These are phyloP conservation scores for Kryptopterus vitreolus DNA, from an alignment of 2,797 vertebrate genomes.

Conservation along the genomic window DNA sequence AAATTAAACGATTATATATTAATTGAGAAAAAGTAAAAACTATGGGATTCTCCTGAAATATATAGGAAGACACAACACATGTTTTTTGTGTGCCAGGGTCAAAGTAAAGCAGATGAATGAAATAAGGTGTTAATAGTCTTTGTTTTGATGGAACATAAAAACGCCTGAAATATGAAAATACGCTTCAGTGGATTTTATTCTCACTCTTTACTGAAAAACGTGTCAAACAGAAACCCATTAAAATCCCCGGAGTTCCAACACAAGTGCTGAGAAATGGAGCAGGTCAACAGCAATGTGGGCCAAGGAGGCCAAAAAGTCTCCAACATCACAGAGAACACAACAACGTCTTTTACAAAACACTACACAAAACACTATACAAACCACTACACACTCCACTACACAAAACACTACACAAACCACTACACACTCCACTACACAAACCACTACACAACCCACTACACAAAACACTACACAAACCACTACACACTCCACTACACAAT, in stretches of 20 bases:
- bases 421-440: too few species aligned
- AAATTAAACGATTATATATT: too few species aligned
- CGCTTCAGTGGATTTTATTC: neutral
- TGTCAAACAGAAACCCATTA: slow-evolving; percentile 5
- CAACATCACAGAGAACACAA: neutral
- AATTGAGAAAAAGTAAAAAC: too few species aligned
- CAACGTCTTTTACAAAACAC: too few species aligned
- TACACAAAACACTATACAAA: too few species aligned
- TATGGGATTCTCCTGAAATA: neutral
- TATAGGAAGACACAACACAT: neutral
- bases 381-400: too few species aligned
- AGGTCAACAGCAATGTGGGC: slow-evolving; percentile 10
- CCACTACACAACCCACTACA: too few species aligned
- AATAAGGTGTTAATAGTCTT: neutral
- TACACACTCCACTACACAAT: too few species aligned
- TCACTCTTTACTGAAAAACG: neutral
- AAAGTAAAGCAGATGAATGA: neutral
- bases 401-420: too few species aligned
- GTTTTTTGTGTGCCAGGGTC: neutral
- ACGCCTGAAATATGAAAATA: neutral
- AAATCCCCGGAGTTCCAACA: neutral
- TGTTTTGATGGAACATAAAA: neutral
- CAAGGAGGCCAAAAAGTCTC: slow-evolving; percentile 13
- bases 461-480: too few species aligned
- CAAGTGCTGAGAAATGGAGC: slow-evolving; percentile 1